A percentile compares a stretch with the other conserved stretches of the same genome.
Conservation (phyloP, 2,797 vertebrate genomes). For the Scolopax bukidnonensis region DNA sequence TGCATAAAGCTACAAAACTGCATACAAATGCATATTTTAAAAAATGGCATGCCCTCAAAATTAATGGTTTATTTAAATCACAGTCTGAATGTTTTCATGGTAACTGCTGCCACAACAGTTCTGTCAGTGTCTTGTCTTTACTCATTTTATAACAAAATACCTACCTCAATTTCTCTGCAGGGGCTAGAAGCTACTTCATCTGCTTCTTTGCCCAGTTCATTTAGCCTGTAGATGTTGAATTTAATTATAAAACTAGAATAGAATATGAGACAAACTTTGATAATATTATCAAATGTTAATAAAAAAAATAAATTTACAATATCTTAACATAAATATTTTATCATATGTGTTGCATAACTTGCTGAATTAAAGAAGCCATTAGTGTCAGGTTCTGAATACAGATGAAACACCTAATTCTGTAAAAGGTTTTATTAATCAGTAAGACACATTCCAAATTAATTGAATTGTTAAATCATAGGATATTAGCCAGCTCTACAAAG, state of each 20-base stretch:
- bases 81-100: background rate
- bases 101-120: background rate
- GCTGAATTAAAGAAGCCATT: background rate
- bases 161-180: background rate
- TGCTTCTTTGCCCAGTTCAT: background rate
- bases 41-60: background rate
- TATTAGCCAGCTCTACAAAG: background rate
- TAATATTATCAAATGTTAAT: conserved; percentile 6
- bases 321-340: conserved; percentile 36
- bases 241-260: background rate
- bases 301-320: background rate
- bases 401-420: background rate
- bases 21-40: background rate
- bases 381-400: conserved; percentile 3
- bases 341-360: background rate
- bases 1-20: background rate
- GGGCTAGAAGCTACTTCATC: background rate
- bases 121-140: background rate
- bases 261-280: background rate
- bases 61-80: background rate
- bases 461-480: background rate
- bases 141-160: background rate
- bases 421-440: conserved; percentile 19
- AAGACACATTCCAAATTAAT: conserved; percentile 30
- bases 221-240: background rate